phyloP scores from a whole-genome alignment of 1,140 invertebrate species.

The Ectropis grisescens region DNA sequence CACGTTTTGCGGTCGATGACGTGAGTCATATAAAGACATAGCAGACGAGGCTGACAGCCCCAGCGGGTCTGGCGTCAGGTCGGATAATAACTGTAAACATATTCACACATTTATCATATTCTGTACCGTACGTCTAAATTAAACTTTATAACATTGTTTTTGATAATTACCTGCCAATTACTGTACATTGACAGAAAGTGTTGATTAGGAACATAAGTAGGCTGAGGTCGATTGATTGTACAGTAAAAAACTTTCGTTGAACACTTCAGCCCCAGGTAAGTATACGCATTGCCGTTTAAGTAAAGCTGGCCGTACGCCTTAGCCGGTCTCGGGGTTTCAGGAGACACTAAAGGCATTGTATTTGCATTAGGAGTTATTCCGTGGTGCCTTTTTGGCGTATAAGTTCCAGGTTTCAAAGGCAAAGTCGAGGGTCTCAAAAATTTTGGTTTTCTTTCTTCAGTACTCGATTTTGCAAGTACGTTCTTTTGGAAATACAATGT shows the following conservation, averaged over 20 bases:
- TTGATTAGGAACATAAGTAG: constrained; percentile 93
- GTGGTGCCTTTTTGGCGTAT: constrained; percentile 82
- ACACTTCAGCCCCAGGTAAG: constrained; percentile 90
- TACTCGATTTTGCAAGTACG: constrained; percentile 19
- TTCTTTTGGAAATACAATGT: constrained; percentile 64
- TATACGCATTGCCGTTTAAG: constrained; percentile 93
- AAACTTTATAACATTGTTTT: too few species aligned
- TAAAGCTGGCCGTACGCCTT: constrained; percentile 91
- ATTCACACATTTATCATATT: constrained; percentile 29
- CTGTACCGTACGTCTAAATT: too few species aligned
- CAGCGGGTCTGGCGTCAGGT: constrained; percentile 78
- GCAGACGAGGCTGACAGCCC: constrained; percentile 78
- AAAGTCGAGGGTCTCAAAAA: constrained; percentile 85
- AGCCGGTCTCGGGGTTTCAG: constrained; percentile 89
- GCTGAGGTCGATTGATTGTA: constrained; percentile 92
- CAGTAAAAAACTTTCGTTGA: constrained; percentile 94
- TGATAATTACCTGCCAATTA: constrained; percentile 87
- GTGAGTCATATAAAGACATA: constrained; percentile 81
- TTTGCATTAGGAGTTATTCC: constrained; percentile 83
- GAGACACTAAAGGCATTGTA: constrained; percentile 84
- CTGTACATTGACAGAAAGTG: constrained; percentile 97
- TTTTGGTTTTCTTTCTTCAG: constrained; percentile 70
- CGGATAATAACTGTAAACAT: constrained; percentile 75
- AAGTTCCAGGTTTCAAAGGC: constrained; percentile 85
- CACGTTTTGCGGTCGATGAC: constrained; percentile 73